Percentiles rank a stretch among this genome's conserved stretches.
Evolutionary conservation across 2,797 vertebrate species (phyloP).

Genomic region (Tapera naevia): DNA sequence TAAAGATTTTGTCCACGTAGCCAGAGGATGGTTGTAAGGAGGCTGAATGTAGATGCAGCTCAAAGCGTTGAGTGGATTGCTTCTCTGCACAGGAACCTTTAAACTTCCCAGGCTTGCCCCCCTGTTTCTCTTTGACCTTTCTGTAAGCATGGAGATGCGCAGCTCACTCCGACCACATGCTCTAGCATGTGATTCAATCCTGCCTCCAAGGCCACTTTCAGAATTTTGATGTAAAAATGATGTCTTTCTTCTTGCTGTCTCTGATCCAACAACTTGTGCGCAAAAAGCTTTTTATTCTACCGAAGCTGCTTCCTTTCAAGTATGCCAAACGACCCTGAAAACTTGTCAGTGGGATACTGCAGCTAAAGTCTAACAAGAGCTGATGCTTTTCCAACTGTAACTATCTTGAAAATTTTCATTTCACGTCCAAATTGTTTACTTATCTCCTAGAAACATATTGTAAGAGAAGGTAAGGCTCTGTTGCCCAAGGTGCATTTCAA

Average conservation of each 20-base stretch:
- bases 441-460: constrained; percentile 95
- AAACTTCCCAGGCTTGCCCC: not conserved
- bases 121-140: not conserved
- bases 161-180: not conserved
- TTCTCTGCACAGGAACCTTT: not conserved
- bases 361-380: not conserved
- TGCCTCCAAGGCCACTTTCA: not conserved
- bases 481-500: constrained; percentile 94
- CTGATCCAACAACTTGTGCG: constrained; percentile 4
- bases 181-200: not conserved
- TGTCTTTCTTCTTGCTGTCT: constrained; percentile 38
- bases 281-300: constrained; percentile 41
- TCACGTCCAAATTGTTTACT: constrained; percentile 95
- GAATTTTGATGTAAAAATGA: not conserved
- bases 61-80: not conserved
- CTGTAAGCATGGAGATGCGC: not conserved
- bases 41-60: rapidly evolving
- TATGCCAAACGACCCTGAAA: not conserved
- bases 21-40: not conserved
- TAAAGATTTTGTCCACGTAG: not conserved
- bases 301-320: not conserved
- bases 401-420: constrained; percentile 85
- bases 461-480: constrained; percentile 89
- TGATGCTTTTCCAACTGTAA: not conserved
- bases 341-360: not conserved